Percentiles rank a stretch among this genome's conserved stretches.
phyloP scores from a whole-genome alignment of 2,888 invertebrate genomes.

The Cheilosia vulpina region DNA sequence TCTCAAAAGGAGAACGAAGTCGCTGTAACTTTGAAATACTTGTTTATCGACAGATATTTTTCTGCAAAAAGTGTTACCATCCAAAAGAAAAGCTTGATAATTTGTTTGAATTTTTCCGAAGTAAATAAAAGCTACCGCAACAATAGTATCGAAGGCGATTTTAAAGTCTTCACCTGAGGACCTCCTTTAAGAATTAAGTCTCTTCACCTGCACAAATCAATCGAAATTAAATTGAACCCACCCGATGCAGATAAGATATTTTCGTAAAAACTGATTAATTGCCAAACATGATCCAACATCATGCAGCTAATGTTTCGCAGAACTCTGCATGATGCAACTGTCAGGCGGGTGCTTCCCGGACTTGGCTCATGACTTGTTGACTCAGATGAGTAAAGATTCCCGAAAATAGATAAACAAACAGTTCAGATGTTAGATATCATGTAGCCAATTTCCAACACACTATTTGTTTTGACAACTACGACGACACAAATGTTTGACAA shows the following conservation, averaged over 20 bases:
- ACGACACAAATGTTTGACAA: conserved; percentile 21
- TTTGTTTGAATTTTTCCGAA: too few species aligned
- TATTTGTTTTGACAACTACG: conserved; percentile 13
- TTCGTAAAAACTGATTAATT: not conserved
- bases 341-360: conserved; percentile 10
- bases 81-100: too few species aligned
- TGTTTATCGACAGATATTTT: too few species aligned
- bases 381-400: conserved; percentile 35
- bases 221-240: not conserved
- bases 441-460: not conserved
- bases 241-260: not conserved
- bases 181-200: too few species aligned
- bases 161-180: too few species aligned
- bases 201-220: too few species aligned
- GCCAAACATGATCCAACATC: not conserved
- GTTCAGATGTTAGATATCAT: not conserved
- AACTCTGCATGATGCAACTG: conserved; percentile 14
- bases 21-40: too few species aligned
- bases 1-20: too few species aligned
- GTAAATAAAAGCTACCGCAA: too few species aligned
- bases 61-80: too few species aligned
- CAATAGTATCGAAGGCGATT: too few species aligned
- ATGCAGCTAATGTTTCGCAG: not conserved
- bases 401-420: not conserved
- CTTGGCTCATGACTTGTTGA: conserved; percentile 15